phyloP scores from a whole-genome alignment of 2,797 vertebrate species.

The Scyliorhinus canicula region DNA sequence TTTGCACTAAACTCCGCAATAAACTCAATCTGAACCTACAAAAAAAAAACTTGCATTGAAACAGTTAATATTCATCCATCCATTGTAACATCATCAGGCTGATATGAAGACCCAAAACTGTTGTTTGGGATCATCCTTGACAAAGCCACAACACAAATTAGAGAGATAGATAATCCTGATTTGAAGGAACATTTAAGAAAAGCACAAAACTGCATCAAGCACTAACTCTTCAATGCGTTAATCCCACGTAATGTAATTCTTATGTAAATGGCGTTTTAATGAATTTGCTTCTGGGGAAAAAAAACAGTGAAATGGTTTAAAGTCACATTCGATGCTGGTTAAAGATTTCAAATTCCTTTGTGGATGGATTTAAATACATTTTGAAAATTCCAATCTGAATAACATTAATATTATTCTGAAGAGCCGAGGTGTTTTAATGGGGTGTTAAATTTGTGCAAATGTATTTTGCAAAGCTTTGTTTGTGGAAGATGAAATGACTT shows the following conservation, averaged over 20 bases:
- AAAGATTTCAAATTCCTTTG: background rate
- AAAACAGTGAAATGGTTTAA: background rate
- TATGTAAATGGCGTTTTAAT: background rate
- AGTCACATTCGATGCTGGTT: background rate
- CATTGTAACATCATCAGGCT: background rate
- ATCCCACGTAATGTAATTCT: background rate
- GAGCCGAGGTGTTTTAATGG: background rate
- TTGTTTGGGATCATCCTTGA: background rate
- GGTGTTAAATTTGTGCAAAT: background rate
- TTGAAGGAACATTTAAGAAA: conserved; percentile 16
- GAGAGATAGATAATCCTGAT: background rate
- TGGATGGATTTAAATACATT: conserved; percentile 9
- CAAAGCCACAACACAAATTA: background rate
- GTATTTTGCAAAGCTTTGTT: background rate
- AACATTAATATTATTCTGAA: background rate
- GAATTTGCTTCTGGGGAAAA: conserved; percentile 2
- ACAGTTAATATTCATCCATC: background rate
- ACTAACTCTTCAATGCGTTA: background rate
- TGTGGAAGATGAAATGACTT: background rate
- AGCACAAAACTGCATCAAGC: conserved; percentile 5
- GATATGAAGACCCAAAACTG: conserved; percentile 10
- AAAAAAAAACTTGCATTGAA: background rate
- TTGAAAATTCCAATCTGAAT: background rate
- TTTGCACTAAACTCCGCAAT: no score
- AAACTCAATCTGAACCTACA: no score